Base-by-base conservation (phyloP, 2,888 invertebrate species). In the Gasteruption jaculator region DNA sequence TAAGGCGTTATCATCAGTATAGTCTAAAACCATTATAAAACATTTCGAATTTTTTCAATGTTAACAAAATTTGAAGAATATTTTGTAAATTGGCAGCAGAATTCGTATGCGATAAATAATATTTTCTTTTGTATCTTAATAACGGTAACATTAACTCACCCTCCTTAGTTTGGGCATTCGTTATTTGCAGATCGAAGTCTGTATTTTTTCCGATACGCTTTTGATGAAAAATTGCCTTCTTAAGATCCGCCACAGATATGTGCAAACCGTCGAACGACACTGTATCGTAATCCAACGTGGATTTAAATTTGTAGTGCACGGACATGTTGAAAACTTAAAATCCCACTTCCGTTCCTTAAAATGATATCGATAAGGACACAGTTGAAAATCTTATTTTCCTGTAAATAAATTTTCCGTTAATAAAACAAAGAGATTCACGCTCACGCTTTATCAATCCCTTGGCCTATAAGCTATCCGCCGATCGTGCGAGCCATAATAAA, bases 241-340 rank as follows among this genome's bases (percentile, higher is more conserved):
- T 99, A 52, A 99, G 77, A 71, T 99, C 97, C 32, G 85, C 86
- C 54, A 96, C 89, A 30, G 94, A 91, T 65, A 99, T 95, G 71
- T 94, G 91, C 45, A 97, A 78, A 45, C 96, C 97, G 80, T 96
- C 95, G 71, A 96, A 95, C 25, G 92, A 91, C 49, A 99, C 85
- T 6, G 95, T 95, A 70, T 96, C 94, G 75, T 88, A 94, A 71
- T 95, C 92, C 67, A 92, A 77, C 47, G 92, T 89, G 65, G 94
- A 93, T 76, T 96, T 96, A 71, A 99, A 97, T 74, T 97, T 97
- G 75, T 96, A 99, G 74, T 97, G 96, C 54, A 99, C 92, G 64
- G 94, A 95, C 86, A 93, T 93, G 42, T 44, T 68, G 45, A 26
- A 34, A 57, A 50, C 35, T 53, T 45, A 48, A 38, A 38, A 48